Evolutionary conservation across 2,113 vertebrate species (phyloP).

Genomic region (Theropithecus gelada): DNA sequence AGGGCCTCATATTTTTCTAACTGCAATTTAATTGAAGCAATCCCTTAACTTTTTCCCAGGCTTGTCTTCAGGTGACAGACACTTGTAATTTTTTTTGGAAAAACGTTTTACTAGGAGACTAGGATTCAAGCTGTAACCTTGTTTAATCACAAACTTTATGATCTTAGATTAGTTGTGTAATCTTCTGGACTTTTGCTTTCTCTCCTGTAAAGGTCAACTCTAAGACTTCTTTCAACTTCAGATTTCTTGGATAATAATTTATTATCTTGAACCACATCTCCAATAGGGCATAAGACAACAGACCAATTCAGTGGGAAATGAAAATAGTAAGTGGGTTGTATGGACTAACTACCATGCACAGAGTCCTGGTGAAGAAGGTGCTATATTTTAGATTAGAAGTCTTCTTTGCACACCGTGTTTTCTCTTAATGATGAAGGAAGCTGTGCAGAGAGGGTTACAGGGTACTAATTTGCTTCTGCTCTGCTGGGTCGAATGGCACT

Average conservation of each 20-base stretch:
- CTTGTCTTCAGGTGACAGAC: not conserved
- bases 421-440: slow-evolving; percentile 12
- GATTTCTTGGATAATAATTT: not conserved
- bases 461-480: not conserved
- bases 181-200: not conserved
- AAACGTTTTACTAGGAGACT: not conserved
- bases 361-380: not conserved
- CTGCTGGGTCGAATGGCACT: slow-evolving; percentile 13
- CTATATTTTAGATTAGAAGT: not conserved
- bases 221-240: not conserved
- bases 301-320: slow-evolving; percentile 7
- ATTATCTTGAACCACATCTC: not conserved
- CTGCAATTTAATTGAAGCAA: not conserved
- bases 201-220: not conserved
- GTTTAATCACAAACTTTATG: not conserved
- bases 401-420: not conserved
- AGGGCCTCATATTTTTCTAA: not conserved
- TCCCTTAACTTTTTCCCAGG: not conserved
- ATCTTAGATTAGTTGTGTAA: not conserved
- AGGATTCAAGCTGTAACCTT: not conserved
- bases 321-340: not conserved
- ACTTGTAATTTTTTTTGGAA: not conserved
- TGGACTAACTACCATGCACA: not conserved
- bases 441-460: not conserved
- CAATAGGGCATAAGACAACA: not conserved